Evolutionary conservation across 1,140 invertebrate genomes (phyloP), one percentile per base, ranked within the genome.

Genomic region (Aphidius ervi): DNA sequence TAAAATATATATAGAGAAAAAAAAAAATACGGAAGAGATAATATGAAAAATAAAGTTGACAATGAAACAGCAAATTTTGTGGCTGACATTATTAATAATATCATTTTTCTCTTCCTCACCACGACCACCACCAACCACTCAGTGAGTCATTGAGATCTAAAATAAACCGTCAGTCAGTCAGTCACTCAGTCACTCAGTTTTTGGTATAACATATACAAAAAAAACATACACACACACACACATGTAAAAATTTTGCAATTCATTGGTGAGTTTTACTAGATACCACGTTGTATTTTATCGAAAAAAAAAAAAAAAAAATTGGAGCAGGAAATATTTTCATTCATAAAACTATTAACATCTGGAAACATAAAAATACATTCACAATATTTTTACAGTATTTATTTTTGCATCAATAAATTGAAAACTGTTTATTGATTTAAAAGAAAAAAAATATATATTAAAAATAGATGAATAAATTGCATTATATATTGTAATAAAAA

Each of bases 61-160:
- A 52, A 39, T 54, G 10, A 39, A 42, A 42, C 52, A 39, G 40
- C 40, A 20, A 7, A 16, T 9, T 16, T 39, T 20, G 4, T 10
- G 40, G 1, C 52, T n/a, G 9, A 6, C 42, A 41, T 40, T 4
- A 40, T 54, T 42, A 54, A 54, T 54, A 54, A 54, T 54, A 54
- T 8, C 40, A 31, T 31, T 31, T 31, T 31, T 31, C 23, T 31
- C 23, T 31, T 31, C 23, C 23, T 31, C 23, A 31, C 4, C 23
- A 31, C 4, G 2, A 31, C 4, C 23, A 31, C 52, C 40, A 54
- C 52, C 41, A n/a, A 42, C 5, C 37, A 41, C 52, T 40, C 6
- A 52, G 9, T 54, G 52, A 54, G 40, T 54, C 52, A 54, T 42
- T 54, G 40, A 54, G 41, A n/a, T 54, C 40, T 6, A 54, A 54